Evolutionary conservation across 2,888 invertebrate genomes (phyloP).

Genomic region (Hesperia comma): DNA sequence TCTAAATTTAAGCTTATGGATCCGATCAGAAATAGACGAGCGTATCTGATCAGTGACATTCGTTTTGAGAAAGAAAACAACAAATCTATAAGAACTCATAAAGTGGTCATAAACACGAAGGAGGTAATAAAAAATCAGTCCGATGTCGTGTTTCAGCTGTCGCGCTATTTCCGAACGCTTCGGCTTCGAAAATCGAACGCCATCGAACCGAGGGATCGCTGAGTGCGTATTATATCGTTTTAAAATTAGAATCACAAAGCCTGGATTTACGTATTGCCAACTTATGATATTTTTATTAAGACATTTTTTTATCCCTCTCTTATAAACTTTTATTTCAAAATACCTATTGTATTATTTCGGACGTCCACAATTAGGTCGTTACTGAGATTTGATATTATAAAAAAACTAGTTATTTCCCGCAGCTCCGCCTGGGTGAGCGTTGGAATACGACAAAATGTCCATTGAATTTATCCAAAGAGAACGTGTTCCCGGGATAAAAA

Average conservation of each 20-base stretch:
- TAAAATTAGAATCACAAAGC: conserved; percentile 43
- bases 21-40: conserved; percentile 66
- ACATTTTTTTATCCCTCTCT: too few relatives aligned
- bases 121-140: conserved; percentile 79
- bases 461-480: too few relatives aligned
- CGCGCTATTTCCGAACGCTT: conserved; percentile 79
- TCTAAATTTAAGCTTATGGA: conserved; percentile 62
- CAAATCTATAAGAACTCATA: conserved; percentile 81
- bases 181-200: conserved; percentile 78
- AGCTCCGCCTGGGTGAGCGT: too few relatives aligned
- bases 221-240: conserved; percentile 28
- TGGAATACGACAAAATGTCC: too few relatives aligned
- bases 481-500: too few relatives aligned
- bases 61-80: conserved; percentile 69
- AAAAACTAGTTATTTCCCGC: too few relatives aligned
- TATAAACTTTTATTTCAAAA: too few relatives aligned
- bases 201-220: conserved; percentile 65
- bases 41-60: conserved; percentile 76
- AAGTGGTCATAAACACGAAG: conserved; percentile 82
- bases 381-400: too few relatives aligned
- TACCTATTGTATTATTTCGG: too few relatives aligned
- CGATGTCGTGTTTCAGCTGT: conserved; percentile 81
- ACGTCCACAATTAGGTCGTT: too few relatives aligned
- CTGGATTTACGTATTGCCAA: background rate
- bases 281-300: too few relatives aligned